Percentiles rank a stretch among this genome's conserved stretches.
phyloP scores from a whole-genome alignment of 2,113 vertebrate genomes.

The Stomatorhinus ivindoensis region DNA sequence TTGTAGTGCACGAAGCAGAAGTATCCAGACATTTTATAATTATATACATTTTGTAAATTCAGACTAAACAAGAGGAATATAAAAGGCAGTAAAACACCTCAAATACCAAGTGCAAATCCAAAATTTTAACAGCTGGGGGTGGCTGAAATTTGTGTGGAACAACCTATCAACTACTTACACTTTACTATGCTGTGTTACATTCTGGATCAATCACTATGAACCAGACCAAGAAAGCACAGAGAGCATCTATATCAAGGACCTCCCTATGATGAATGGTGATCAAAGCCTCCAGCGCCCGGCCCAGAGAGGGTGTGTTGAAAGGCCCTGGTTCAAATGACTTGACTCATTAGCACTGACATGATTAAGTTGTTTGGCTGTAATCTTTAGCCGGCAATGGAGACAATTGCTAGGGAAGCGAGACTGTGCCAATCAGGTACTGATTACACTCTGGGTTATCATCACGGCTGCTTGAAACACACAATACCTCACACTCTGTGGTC shows the following conservation, averaged over 20 bases:
- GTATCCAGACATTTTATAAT: not conserved
- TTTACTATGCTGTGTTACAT: not conserved
- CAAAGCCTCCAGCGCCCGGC: not conserved
- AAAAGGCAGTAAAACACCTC: not conserved
- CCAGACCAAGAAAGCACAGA: not conserved
- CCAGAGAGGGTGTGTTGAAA: not conserved
- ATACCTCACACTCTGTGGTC: not conserved
- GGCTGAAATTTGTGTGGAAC: not conserved
- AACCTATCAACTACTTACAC: not conserved
- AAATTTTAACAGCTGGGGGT: not conserved
- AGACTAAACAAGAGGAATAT: not conserved
- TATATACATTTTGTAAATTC: not conserved
- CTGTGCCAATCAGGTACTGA: not conserved
- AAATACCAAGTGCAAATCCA: not conserved
- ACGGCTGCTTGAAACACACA: constrained; percentile 10
- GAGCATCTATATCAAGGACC: not conserved
- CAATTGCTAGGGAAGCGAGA: not conserved
- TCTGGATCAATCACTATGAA: not conserved
- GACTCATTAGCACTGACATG: constrained; percentile 19
- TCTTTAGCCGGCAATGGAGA: constrained; percentile 21
- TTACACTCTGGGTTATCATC: constrained; percentile 18
- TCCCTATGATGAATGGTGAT: not conserved
- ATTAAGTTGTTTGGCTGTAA: constrained; percentile 11
- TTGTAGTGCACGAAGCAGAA: not conserved
- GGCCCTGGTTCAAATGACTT: constrained; percentile 14